Evolutionary conservation across 1,140 invertebrate genomes (phyloP), one percentile per base, ranked within the genome.

Genomic region (Dufourea novaeangliae): DNA sequence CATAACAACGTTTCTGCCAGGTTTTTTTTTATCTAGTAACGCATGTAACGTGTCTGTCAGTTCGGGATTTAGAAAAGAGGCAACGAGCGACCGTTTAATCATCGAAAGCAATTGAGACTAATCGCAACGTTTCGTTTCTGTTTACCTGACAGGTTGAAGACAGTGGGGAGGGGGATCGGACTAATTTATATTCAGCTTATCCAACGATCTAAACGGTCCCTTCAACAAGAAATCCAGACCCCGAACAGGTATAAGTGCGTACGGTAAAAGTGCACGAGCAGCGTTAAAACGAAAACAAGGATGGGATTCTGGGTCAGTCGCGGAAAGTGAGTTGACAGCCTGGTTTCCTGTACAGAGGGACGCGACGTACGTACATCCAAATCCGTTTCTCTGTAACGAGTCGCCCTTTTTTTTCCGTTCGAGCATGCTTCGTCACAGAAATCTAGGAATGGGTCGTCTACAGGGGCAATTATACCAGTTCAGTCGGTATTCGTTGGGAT

Each of bases 291-390:
- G 76, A 83, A 80, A 83, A 85, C 70, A 41, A 57, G 63, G 56
- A 79, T 61, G 59, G 52, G 71, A 88, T 88, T 82, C 66, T n/a
- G 37, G 88, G 87, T 89, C 86, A 86, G 46, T 77, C 63, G 71
- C 82, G 77, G 87, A 89, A 89, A 89, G 88, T 84, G 87, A 89
- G 86, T 87, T 84, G 85, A 78, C 80, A 57, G 69, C 62, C 57
- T 25, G 54, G 70, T 76, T 84, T 59, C 57, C 62, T 64, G 44
- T 37, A 52, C 32, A n/a, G 54, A 74, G 39, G 39, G 25, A 25
- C 34, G 29, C 20, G 8, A 6, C 17, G n/a, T 57, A 22, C 14
- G 2, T 50, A n/a, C n/a, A 0, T 50, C 10, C 17, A 1, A 8
- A 57, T 7, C 10, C 29, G 73, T 39, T 29, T 29, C 54, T 54